Evolutionary conservation across 2,797 vertebrate species (phyloP), one percentile per base, ranked within the genome.

Genomic region (Picus viridis): DNA sequence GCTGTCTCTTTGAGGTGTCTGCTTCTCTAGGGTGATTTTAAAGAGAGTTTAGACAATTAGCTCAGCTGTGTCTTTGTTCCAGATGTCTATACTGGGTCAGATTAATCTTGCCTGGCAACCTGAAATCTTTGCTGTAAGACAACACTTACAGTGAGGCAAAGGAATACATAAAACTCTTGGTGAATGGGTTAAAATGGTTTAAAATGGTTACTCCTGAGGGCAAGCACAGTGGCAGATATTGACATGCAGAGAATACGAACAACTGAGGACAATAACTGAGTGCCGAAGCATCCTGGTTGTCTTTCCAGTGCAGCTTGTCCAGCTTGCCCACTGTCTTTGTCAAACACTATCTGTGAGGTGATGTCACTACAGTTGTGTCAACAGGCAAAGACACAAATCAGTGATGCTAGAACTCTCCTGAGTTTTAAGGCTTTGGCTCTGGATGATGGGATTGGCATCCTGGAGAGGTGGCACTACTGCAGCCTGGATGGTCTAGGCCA

Each of bases 81-180:
- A 75, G 49, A 88, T 81, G 63, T 78, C 67, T 83, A 0, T 54
- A 86, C 10, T 32, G 63, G 80, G 54, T 86, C 76, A 88, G 56
- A 86, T 86, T 70, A 78, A 83, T 73, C 73, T 78, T 81, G 76
- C 19, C 56, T 78, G 82, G 87, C 74, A 94, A 96, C 94, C 51
- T 80, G 92, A 97, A 96, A 95, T 97, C 69, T 72, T 78, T 57
- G 63, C 86, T 95, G 70, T 88, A 89, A 93, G 64, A 89, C 61
- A 69, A 61, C 47, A 71, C 75, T 73, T 69, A 71, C 6, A 13
- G 63, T 29, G 56, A 96, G 62, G 94, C 67, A 94, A 93, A 95
- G 72, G 77, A 90, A 82, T 94, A 92, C 41, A 81, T 81, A 90
- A 93, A 94, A 89, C 62, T 93, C 72, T 81, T 72, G 71, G 91